Evolutionary conservation across 2,113 vertebrate species (phyloP).

Genomic region (Stictonetta naevosa): DNA sequence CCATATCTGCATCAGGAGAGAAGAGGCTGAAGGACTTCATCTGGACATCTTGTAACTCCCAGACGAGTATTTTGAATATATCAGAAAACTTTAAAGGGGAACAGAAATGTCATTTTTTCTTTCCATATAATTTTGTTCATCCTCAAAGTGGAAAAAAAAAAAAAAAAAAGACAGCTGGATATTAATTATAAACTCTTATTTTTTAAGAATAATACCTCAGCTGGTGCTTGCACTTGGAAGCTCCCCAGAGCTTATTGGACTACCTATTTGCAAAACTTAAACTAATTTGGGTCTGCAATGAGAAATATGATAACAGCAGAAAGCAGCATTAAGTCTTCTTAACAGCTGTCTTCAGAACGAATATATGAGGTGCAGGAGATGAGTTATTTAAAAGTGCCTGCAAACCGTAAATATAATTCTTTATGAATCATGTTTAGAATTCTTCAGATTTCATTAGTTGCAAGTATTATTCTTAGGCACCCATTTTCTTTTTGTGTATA

Average conservation of each 20-base stretch:
- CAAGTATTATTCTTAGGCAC: neutral
- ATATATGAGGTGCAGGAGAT: neutral
- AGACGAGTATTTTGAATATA: neutral
- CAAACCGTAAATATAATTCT: neutral
- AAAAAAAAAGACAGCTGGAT: neutral
- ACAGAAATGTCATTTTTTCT: neutral
- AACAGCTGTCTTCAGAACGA: neutral
- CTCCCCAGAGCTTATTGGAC: neutral
- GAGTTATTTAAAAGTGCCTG: conserved; percentile 5
- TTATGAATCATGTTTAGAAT: conserved; percentile 8
- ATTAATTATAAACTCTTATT: neutral
- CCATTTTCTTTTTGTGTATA: neutral
- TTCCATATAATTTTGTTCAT: neutral
- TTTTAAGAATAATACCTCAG: neutral
- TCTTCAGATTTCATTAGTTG: conserved; percentile 24
- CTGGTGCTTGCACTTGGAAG: neutral
- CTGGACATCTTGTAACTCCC: neutral
- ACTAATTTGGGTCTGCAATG: neutral
- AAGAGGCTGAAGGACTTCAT: neutral
- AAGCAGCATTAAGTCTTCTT: conserved; percentile 14
- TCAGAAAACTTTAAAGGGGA: neutral
- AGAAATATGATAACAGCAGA: conserved; percentile 17
- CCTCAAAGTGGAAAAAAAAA: neutral
- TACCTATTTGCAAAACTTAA: conserved; percentile 22
- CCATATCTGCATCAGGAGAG: neutral